Evolutionary conservation across 2,797 vertebrate species (phyloP).

Genomic region (Sebastes hopkinsi): DNA sequence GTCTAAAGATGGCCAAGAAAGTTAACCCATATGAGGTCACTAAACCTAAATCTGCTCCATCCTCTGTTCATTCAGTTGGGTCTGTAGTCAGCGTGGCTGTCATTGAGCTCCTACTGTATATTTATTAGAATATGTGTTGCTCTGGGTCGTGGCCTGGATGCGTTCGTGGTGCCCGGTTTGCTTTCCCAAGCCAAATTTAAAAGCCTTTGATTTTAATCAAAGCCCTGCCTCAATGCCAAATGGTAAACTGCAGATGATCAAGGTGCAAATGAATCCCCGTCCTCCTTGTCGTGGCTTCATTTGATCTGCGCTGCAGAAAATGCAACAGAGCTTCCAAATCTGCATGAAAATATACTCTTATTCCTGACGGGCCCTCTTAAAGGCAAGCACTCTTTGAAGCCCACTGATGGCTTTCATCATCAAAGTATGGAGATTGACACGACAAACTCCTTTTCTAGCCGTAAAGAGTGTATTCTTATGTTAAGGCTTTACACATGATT

Average conservation of each 20-base stretch:
- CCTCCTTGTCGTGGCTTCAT: slow-evolving; percentile 58
- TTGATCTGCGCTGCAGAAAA: slow-evolving; percentile 76
- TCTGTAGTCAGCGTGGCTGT: neutral
- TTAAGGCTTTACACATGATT: slow-evolving; percentile 37
- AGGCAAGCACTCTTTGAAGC: slow-evolving; percentile 77
- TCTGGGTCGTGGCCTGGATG: slow-evolving; percentile 26
- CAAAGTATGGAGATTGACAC: slow-evolving; percentile 74
- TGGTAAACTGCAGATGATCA: slow-evolving; percentile 70
- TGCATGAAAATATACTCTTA: slow-evolving; percentile 80
- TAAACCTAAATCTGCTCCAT: neutral
- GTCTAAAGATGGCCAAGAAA: neutral
- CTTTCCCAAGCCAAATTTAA: slow-evolving; percentile 54
- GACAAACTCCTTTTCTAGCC: slow-evolving; percentile 42
- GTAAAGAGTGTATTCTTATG: slow-evolving; percentile 63
- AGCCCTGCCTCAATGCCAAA: slow-evolving; percentile 63
- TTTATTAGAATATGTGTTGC: slow-evolving; percentile 15
- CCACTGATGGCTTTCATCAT: slow-evolving; percentile 76
- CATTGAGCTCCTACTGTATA: slow-evolving; percentile 1
- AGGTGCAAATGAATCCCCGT: slow-evolving; percentile 76
- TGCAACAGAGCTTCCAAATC: slow-evolving; percentile 73
- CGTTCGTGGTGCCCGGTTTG: slow-evolving; percentile 41
- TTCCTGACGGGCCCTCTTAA: slow-evolving; percentile 44
- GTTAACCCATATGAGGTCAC: neutral
- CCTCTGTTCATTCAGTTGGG: neutral
- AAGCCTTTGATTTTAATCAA: slow-evolving; percentile 80